Evolutionary conservation across 2,888 invertebrate species (phyloP).

Genomic region (Crematogaster levior): DNA sequence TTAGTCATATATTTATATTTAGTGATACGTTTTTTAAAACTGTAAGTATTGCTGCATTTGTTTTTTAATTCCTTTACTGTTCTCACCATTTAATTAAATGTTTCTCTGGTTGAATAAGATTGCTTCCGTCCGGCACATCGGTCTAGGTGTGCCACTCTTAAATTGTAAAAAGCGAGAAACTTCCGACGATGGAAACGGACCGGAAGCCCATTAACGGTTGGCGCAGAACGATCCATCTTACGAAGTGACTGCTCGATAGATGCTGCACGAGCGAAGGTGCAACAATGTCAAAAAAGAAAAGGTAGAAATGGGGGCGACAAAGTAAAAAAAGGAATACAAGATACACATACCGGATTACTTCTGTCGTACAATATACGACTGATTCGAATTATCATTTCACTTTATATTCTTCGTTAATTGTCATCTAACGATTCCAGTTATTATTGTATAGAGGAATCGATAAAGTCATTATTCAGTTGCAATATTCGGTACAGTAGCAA

Average conservation of each 20-base stretch:
- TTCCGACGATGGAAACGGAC: conserved; percentile 53
- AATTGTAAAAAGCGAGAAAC: conserved; percentile 40
- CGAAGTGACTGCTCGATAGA: conserved; percentile 63
- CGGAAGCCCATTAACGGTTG: conserved; percentile 64
- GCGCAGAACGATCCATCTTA: conserved; percentile 65
- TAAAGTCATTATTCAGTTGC: neutral
- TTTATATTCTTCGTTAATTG: neutral
- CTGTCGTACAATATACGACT: conserved; percentile 23
- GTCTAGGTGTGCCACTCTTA: conserved; percentile 45
- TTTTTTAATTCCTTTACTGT: neutral
- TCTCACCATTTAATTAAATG: conserved; percentile 41
- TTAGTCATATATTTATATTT: neutral
- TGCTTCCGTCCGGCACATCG: conserved; percentile 38
- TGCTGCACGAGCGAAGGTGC: conserved; percentile 47
- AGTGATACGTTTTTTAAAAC: neutral
- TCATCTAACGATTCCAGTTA: neutral
- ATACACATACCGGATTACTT: conserved; percentile 30
- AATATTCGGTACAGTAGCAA: neutral
- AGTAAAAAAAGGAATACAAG: conserved; percentile 19
- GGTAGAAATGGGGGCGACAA: neutral
- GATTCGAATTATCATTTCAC: conserved; percentile 23
- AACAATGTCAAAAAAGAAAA: conserved; percentile 52
- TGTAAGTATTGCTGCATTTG: too few relatives aligned
- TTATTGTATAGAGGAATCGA: conserved; percentile 9
- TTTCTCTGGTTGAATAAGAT: conserved; percentile 41